phyloP scores from a whole-genome alignment of 2,113 vertebrate species.

The Platichthys flesus region DNA sequence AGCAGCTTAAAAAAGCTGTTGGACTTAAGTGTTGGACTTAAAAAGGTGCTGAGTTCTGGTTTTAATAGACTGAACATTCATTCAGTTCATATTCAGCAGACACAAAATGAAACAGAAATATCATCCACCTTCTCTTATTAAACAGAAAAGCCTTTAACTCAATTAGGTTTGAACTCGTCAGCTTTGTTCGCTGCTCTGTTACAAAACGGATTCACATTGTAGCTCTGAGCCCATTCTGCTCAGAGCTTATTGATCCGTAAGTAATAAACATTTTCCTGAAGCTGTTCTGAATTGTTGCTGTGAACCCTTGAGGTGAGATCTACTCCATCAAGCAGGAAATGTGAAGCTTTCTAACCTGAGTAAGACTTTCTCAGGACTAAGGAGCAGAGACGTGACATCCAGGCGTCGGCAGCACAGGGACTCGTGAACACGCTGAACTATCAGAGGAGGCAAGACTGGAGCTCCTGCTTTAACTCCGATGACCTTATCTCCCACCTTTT shows the following conservation, averaged over 20 bases:
- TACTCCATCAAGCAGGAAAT: not conserved
- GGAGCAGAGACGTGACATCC: not conserved
- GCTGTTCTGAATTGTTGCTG: not conserved
- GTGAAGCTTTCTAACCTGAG: not conserved
- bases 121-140: not conserved
- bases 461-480: constrained; percentile 31
- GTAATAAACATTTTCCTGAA: constrained; percentile 13
- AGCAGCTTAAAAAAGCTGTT: too few relatives aligned
- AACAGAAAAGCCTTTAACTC: constrained; percentile 18
- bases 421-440: not conserved
- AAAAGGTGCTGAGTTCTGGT: too few relatives aligned
- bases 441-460: constrained; percentile 24
- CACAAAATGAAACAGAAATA: not conserved
- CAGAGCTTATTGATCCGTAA: not conserved
- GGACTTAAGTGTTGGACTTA: too few relatives aligned
- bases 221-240: not conserved
- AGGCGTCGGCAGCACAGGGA: not conserved
- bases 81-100: constrained; percentile 13
- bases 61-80: not conserved
- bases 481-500: constrained; percentile 40
- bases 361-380: not conserved
- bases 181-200: not conserved
- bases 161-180: constrained; percentile 22
- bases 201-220: not conserved
- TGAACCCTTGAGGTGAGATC: not conserved